A percentile compares a stretch with the other conserved stretches of the same genome.
Conservation (phyloP, 64 coral and sea anemone species). For the Stichodactyla helianthus region DNA sequence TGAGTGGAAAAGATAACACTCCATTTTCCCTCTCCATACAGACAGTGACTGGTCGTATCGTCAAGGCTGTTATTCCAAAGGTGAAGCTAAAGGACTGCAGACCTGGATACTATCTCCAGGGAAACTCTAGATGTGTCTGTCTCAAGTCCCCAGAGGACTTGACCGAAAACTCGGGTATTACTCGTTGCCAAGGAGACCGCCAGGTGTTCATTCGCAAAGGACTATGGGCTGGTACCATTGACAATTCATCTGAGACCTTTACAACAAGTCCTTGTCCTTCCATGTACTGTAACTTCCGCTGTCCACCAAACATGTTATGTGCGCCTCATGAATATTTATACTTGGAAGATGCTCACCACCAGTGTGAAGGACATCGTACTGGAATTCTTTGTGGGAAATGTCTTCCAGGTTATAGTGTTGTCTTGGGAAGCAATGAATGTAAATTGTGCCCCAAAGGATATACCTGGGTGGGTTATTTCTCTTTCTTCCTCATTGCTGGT, state of each 20-base stretch:
- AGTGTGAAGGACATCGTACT: constrained; percentile 35
- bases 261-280: constrained; percentile 32
- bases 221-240: constrained; percentile 40
- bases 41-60: constrained; percentile 36
- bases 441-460: not conserved
- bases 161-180: constrained; percentile 3
- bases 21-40: constrained; percentile 32
- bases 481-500: constrained; percentile 27
- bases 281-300: constrained; percentile 33
- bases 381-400: constrained; percentile 41
- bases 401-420: constrained; percentile 32
- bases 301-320: constrained; percentile 8
- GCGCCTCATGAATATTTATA: constrained; percentile 49
- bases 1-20: constrained; percentile 1
- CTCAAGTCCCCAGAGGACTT: constrained; percentile 26
- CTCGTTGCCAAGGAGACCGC: constrained; percentile 44
- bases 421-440: constrained; percentile 28
- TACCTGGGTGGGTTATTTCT: constrained; percentile 28
- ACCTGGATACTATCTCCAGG: constrained; percentile 22
- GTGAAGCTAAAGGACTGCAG: constrained; percentile 32
- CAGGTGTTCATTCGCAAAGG: constrained; percentile 50
- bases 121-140: constrained; percentile 31
- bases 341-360: not conserved
- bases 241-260: not conserved
- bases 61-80: constrained; percentile 22